Evolutionary conservation across 2,797 vertebrate species (phyloP).

Genomic region (Rhyacichthys aspro): DNA sequence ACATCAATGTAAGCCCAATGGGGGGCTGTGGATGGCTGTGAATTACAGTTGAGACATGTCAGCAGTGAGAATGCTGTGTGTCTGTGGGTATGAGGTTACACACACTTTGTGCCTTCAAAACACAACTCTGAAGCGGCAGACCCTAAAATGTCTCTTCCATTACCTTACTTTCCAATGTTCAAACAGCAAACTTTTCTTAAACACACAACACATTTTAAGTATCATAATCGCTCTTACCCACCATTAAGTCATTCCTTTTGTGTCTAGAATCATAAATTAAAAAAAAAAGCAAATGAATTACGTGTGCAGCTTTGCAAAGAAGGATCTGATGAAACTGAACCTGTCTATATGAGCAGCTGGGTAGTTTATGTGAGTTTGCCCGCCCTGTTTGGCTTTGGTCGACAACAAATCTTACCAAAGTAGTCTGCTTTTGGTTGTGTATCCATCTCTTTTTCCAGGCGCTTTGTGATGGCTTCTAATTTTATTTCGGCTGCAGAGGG

Average conservation of each 20-base stretch:
- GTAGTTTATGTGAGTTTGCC: conserved; percentile 14
- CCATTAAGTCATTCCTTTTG: too few relatives aligned
- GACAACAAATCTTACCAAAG: conserved; percentile 87
- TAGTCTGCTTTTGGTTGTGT: conserved; percentile 90
- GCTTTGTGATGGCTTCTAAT: conserved; percentile 91
- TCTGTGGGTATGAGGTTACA: not conserved
- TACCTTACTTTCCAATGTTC: too few relatives aligned
- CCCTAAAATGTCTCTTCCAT: too few relatives aligned
- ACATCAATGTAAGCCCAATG: conserved; percentile 11
- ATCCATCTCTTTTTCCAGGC: conserved; percentile 95
- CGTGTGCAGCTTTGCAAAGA: too few relatives aligned
- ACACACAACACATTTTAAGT: too few relatives aligned
- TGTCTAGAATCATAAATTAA: too few relatives aligned
- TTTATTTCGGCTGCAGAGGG: conserved; percentile 88
- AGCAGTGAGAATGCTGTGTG: conserved; percentile 18
- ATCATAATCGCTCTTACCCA: too few relatives aligned
- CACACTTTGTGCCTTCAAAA: conserved; percentile 17
- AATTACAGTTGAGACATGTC: conserved; percentile 51
- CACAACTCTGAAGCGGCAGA: not conserved
- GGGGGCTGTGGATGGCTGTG: conserved; percentile 11
- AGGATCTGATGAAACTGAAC: too few relatives aligned
- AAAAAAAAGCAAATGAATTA: too few relatives aligned
- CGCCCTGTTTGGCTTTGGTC: conserved; percentile 22
- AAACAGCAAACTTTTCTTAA: too few relatives aligned
- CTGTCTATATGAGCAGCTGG: too few relatives aligned